Evolutionary conservation across 2,797 vertebrate genomes (phyloP).

Genomic region (Xiphophorus birchmanni): DNA sequence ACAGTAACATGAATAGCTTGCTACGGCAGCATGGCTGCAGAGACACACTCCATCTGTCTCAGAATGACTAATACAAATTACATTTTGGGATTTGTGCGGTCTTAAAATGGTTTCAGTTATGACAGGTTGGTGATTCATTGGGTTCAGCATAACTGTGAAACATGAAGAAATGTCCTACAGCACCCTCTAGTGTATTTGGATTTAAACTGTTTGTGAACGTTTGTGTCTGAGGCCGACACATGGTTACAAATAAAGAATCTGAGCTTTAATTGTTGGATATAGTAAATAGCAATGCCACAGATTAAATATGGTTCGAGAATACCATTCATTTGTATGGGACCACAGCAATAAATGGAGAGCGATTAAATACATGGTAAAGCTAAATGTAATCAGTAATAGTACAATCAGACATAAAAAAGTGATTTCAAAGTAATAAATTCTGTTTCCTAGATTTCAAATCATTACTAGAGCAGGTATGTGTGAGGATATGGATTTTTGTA

Average conservation of each 20-base stretch:
- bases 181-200: slow-evolving; percentile 59
- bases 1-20: slow-evolving; percentile 43
- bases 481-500: no score
- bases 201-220: background rate
- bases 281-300: background rate
- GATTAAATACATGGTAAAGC: background rate
- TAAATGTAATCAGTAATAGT: background rate
- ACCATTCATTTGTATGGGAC: background rate
- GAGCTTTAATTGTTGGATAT: background rate
- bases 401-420: background rate
- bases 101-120: slow-evolving; percentile 52
- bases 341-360: background rate
- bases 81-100: slow-evolving; percentile 49
- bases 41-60: slow-evolving; percentile 28
- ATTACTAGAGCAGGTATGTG: no score
- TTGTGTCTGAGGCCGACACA: background rate
- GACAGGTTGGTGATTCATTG: slow-evolving; percentile 49
- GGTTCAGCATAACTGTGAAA: slow-evolving; percentile 27
- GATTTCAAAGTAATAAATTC: no score
- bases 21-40: slow-evolving; percentile 27
- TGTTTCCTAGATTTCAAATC: no score
- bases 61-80: slow-evolving; percentile 43
- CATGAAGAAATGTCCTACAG: slow-evolving; percentile 52
- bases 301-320: background rate
- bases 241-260: background rate